Conservation (phyloP, 2,113 vertebrate genomes). For the Rhabdornis inornatus region DNA sequence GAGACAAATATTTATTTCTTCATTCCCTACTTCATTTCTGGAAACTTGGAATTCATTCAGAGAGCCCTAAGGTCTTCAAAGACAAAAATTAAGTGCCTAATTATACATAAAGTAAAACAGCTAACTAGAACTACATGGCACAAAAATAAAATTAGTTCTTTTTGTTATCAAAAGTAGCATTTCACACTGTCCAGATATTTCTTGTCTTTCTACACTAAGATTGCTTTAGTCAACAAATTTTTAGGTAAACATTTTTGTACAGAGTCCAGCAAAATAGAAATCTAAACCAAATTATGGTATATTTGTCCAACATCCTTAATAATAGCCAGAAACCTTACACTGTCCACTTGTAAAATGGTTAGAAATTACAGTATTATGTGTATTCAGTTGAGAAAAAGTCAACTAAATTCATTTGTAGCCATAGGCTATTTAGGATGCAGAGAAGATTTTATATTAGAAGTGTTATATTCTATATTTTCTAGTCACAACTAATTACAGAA, state of each 20-base stretch:
- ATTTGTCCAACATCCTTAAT: not conserved
- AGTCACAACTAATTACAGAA: not conserved
- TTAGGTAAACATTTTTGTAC: not conserved
- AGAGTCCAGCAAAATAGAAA: not conserved
- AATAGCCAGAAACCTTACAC: not conserved
- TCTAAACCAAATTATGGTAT: not conserved
- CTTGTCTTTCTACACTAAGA: not conserved
- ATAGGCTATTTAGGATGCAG: not conserved
- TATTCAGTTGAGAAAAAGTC: not conserved
- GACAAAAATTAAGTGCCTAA: not conserved
- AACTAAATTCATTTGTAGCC: not conserved
- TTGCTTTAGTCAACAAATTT: not conserved
- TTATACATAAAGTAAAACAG: not conserved
- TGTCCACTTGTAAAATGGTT: not conserved
- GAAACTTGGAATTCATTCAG: constrained; percentile 23
- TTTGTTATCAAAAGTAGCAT: not conserved
- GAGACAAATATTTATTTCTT: not conserved
- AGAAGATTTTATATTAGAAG: not conserved
- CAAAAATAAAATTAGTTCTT: not conserved
- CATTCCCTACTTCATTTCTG: not conserved
- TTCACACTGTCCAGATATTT: not conserved
- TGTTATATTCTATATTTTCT: not conserved
- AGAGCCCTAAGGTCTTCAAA: not conserved
- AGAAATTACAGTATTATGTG: not conserved
- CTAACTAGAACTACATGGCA: not conserved